Evolutionary conservation across 2,797 vertebrate species (phyloP).

Genomic region (Pempheris klunzingeri): DNA sequence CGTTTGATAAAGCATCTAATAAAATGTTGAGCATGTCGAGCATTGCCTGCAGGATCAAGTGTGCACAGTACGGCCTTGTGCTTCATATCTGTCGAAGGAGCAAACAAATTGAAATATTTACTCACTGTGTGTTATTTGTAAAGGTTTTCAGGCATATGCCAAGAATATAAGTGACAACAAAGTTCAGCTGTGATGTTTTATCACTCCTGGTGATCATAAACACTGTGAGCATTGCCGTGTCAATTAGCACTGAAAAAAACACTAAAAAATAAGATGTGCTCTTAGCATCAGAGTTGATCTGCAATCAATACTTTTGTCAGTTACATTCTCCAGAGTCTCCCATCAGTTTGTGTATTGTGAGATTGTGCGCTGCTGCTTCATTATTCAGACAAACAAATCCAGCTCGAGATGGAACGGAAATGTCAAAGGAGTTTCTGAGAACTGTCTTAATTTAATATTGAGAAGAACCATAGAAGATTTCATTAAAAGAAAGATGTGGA

Average conservation of each 20-base stretch:
- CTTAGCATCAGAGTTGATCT: conserved; percentile 18
- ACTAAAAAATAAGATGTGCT: not conserved
- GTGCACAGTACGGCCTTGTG: not conserved
- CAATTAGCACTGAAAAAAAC: conserved; percentile 7
- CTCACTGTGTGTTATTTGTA: not conserved
- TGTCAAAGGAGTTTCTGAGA: conserved; percentile 25
- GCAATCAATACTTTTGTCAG: no score
- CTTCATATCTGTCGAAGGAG: not conserved
- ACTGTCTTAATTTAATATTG: conserved; percentile 29
- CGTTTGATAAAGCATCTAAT: no score
- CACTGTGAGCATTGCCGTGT: not conserved
- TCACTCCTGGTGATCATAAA: not conserved
- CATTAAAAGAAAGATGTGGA: conserved; percentile 2
- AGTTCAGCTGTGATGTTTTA: not conserved
- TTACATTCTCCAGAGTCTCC: conserved; percentile 6
- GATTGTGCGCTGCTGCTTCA: not conserved
- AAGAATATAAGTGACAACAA: no score
- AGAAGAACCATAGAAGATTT: not conserved
- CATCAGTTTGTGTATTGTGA: conserved; percentile 5
- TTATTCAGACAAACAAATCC: conserved; percentile 36
- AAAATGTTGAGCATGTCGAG: not conserved
- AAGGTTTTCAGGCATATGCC: not conserved
- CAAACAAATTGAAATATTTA: not conserved
- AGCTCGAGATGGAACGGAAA: conserved; percentile 24
- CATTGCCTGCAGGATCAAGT: not conserved